Evolutionary conservation across 2,888 invertebrate species (phyloP), one percentile per base, ranked within the genome.

Genomic region (Encarsia formosa): DNA sequence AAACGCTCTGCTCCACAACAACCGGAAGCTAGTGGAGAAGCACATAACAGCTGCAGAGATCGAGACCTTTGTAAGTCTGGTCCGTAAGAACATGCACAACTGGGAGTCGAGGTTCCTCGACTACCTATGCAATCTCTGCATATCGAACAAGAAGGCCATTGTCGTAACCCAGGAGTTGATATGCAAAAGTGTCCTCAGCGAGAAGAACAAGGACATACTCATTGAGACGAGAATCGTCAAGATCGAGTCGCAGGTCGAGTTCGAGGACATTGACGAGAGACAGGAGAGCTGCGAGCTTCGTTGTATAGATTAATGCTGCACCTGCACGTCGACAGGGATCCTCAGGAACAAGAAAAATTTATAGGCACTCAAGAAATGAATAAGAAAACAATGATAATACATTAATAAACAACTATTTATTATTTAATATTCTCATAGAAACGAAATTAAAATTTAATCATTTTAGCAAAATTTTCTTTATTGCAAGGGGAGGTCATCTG

Each of bases 21-120:
- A 99, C 75, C 82, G 97, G 59, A 97, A 98, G 74, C 78, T 99
- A 32, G 77, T 99, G 57, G 98, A 99, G 76, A 97, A 98, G 69
- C 98, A 99, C 72, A 99, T 99, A 65, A 98, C 94, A 1, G 91
- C 92, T 0, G 91, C 92, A 1, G 98, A 99, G 78, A 98, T 99
- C 42, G 96, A 98, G 76, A 97, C 97, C 0, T 99, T 99, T 75
- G 97, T 99, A 2, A 94, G 93, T 44, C 82, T 99, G 13, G 96
- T 99, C 32, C 82, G 97, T 26, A 94, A 92, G 72, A 97, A 97
- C 74, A 92, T 92, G 87, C 84, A 86, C 69, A 92, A 88, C 62
- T 95, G 95, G 94, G 88, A 91, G 74, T 91, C 86, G 43, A 84
- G 97, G 49, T 99, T 99, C 76, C 78, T 99, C 52, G 98, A 99